These are phyloP conservation scores for Yponomeuta sedellus DNA, from an alignment of 2,888 invertebrate species.

Conservation along the genomic window DNA sequence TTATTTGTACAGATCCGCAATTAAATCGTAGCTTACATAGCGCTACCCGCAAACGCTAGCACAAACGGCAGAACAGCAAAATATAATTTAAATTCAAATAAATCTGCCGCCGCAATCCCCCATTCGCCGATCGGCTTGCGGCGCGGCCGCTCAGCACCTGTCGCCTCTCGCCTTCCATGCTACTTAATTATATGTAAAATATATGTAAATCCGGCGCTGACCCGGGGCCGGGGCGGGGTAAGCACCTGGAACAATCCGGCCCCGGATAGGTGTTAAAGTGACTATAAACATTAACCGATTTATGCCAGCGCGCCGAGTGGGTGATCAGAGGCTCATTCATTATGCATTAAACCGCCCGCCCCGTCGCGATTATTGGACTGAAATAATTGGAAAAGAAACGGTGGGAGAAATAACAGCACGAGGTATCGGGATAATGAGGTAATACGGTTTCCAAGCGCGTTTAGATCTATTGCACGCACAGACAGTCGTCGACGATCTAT, in stretches of 20 bases:
- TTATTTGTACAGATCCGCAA: background rate
- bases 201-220: constrained; percentile 39
- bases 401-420: background rate
- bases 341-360: background rate
- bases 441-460: too few relatives aligned
- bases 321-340: background rate
- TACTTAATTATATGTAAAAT: constrained; percentile 42
- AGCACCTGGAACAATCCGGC: constrained; percentile 7
- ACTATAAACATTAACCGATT: constrained; percentile 7
- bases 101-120: background rate
- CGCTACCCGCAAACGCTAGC: background rate
- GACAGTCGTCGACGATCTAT: too few relatives aligned
- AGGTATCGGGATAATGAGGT: too few relatives aligned
- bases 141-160: constrained; percentile 4
- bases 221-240: background rate
- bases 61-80: background rate
- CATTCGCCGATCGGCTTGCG: background rate
- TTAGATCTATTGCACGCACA: too few relatives aligned
- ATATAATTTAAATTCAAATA: background rate
- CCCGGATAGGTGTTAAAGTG: background rate
- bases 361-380: background rate
- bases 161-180: constrained; percentile 9
- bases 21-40: background rate
- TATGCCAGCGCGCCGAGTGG: background rate
- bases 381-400: background rate